A percentile compares a stretch with the other conserved stretches of the same genome.
These are phyloP conservation scores for Pyrocoelia pectoralis DNA, from an alignment of 2,888 invertebrate genomes.

Conservation along the genomic window DNA sequence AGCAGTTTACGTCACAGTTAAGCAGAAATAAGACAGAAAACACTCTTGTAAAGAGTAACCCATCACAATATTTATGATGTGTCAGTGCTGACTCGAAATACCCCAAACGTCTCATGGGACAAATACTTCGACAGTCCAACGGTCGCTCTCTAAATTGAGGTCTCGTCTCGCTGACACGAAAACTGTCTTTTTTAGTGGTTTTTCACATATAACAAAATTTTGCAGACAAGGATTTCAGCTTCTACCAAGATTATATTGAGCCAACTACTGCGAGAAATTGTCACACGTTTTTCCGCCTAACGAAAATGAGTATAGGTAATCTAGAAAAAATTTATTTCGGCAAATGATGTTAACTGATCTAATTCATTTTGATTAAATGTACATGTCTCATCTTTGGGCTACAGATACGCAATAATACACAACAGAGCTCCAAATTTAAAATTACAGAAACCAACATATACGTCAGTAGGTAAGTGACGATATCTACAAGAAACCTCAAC, in stretches of 20 bases:
- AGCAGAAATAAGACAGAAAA: not conserved
- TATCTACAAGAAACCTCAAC: too few relatives aligned
- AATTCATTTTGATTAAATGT: not conserved
- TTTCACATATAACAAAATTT: constrained; percentile 33
- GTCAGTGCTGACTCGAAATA: constrained; percentile 38
- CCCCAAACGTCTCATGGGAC: constrained; percentile 36
- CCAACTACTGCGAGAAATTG: not conserved
- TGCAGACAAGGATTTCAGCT: constrained; percentile 25
- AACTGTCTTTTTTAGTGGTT: constrained; percentile 40
- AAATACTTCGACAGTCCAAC: constrained; percentile 35
- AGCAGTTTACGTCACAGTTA: not conserved
- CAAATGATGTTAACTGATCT: not conserved
- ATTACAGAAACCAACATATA: too few relatives aligned
- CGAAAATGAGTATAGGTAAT: not conserved
- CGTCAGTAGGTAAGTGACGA: too few relatives aligned
- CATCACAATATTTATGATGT: constrained; percentile 44
- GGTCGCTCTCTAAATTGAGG: constrained; percentile 35
- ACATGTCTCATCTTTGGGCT: not conserved
- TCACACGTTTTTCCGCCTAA: not conserved
- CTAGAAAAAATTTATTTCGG: not conserved
- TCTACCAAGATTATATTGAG: constrained; percentile 13
- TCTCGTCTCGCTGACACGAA: constrained; percentile 39
- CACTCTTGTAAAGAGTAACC: constrained; percentile 27
- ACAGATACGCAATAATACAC: too few relatives aligned
- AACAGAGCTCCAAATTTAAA: too few relatives aligned